Evolutionary conservation across 2,113 vertebrate genomes (phyloP).

Genomic region (Proteles cristata): DNA sequence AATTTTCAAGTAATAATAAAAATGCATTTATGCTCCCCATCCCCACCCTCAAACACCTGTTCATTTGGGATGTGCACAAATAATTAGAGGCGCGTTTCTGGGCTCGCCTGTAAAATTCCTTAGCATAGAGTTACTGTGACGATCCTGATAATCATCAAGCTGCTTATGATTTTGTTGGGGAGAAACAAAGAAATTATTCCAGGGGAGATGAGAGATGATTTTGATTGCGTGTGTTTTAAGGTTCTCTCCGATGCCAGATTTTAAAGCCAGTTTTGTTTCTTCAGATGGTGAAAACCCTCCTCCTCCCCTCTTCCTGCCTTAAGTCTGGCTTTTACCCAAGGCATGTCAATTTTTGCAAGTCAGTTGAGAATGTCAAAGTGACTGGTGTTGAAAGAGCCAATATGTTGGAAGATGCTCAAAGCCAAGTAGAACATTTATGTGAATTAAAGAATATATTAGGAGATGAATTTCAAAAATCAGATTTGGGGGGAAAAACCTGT

Average conservation of each 20-base stretch:
- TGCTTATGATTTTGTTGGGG: neutral
- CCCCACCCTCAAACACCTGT: slow-evolving; percentile 20
- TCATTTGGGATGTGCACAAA: neutral
- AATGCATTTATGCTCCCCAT: slow-evolving; percentile 19
- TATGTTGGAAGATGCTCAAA: slow-evolving; percentile 76
- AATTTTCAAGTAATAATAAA: slow-evolving; percentile 60
- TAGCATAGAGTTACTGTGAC: neutral
- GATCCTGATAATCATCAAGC: neutral
- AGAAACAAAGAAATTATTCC: slow-evolving; percentile 44
- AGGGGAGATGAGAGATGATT: neutral
- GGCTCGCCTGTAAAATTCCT: neutral
- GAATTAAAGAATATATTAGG: slow-evolving; percentile 75
- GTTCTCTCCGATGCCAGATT: slow-evolving; percentile 65
- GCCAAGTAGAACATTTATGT: slow-evolving; percentile 64
- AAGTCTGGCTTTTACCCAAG: slow-evolving; percentile 78
- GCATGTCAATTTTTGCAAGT: slow-evolving; percentile 75
- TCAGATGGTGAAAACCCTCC: slow-evolving; percentile 66
- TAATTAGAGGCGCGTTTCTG: neutral
- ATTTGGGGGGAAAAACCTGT: slow-evolving; percentile 43
- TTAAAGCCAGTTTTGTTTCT: slow-evolving; percentile 74
- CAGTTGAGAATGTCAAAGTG: slow-evolving; percentile 79
- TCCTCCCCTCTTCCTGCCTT: neutral
- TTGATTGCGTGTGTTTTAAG: neutral
- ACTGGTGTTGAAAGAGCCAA: slow-evolving; percentile 75
- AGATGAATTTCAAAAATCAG: slow-evolving; percentile 61